These are phyloP conservation scores for Papilio machaon DNA, from an alignment of 1,140 invertebrate species.

Conservation along the genomic window DNA sequence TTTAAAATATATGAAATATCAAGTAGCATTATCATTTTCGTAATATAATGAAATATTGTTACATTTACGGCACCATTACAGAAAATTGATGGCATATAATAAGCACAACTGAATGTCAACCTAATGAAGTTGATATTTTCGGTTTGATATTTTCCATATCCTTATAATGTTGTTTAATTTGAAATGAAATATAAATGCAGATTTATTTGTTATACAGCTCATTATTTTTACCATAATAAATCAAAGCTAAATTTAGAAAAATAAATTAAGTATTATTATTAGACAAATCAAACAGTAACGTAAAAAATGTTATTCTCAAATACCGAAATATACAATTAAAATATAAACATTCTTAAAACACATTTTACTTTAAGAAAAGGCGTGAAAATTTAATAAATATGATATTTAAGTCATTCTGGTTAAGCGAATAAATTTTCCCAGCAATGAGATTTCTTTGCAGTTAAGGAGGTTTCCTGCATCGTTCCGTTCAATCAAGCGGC, in stretches of 20 bases:
- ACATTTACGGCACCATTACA: slow-evolving; percentile 19
- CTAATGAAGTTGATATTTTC: slow-evolving; percentile 4
- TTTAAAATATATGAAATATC: neutral
- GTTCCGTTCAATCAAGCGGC: slow-evolving; percentile 40
- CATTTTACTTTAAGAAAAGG: neutral
- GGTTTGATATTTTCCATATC: neutral
- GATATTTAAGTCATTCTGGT: neutral
- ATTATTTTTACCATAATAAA: too few species aligned
- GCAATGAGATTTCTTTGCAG: slow-evolving; percentile 6
- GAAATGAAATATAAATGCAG: neutral
- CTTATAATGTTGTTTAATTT: neutral
- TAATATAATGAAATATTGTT: slow-evolving; percentile 8
- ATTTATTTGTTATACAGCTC: too few species aligned
- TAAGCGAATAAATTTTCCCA: neutral
- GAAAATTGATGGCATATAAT: slow-evolving; percentile 2
- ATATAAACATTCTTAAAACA: too few species aligned
- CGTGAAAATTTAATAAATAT: neutral
- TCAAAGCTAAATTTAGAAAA: too few species aligned
- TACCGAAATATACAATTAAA: too few species aligned
- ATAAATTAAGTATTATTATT: too few species aligned
- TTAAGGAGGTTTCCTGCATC: slow-evolving; percentile 34
- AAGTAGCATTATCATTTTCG: neutral
- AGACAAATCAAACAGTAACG: too few species aligned
- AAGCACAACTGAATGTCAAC: neutral
- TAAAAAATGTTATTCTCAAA: too few species aligned